A percentile compares a stretch with the other conserved stretches of the same genome.
phyloP scores from a whole-genome alignment of 2,888 invertebrate genomes.

The Smittia sp. region DNA sequence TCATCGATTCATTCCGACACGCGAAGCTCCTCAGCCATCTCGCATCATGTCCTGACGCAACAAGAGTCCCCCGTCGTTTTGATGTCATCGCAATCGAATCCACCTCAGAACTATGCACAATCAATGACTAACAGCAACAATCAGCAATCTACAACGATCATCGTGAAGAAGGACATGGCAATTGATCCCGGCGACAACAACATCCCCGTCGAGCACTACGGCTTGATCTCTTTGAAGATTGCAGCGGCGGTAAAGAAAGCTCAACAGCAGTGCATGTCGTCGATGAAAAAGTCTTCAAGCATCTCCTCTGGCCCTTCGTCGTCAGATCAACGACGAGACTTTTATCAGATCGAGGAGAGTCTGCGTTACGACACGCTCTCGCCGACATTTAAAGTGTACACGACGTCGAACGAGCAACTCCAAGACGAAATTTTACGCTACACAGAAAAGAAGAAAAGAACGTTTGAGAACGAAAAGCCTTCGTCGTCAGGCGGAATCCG shows the following conservation, averaged over 20 bases:
- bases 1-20: conserved; percentile 46
- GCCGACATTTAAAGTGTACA: conserved; percentile 28
- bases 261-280: conserved; percentile 35
- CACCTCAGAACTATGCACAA: conserved; percentile 30
- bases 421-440: conserved; percentile 20
- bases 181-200: conserved; percentile 50
- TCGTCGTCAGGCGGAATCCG: conserved; percentile 20
- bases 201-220: conserved; percentile 40
- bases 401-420: not conserved
- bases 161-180: conserved; percentile 52
- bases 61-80: conserved; percentile 53
- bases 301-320: not conserved
- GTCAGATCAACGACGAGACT: not conserved
- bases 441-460: conserved; percentile 33
- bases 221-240: conserved; percentile 42
- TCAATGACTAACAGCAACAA: conserved; percentile 43
- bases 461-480: conserved; percentile 22
- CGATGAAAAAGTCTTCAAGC: conserved; percentile 19
- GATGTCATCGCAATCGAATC: conserved; percentile 46
- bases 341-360: conserved; percentile 29
- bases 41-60: conserved; percentile 25
- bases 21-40: conserved; percentile 43
- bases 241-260: conserved; percentile 42
- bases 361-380: conserved; percentile 26
- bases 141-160: conserved; percentile 43